Conservation (phyloP, 2,113 vertebrate genomes). For the Heterotilapia buettikoferi region DNA sequence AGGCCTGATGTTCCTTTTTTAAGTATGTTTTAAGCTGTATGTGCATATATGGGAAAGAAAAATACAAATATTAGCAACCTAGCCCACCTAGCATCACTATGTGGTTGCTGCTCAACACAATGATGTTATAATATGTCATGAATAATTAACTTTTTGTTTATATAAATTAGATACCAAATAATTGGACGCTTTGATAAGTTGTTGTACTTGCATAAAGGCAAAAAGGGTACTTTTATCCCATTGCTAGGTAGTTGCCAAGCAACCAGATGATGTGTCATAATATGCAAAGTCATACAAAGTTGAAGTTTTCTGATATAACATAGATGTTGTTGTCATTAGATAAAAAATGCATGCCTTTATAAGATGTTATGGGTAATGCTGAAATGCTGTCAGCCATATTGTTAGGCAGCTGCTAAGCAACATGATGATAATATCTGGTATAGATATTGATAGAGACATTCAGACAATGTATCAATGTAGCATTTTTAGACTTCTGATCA, state of each 20-base stretch:
- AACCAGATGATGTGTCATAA: neutral
- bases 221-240: neutral
- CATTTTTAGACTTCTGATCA: neutral
- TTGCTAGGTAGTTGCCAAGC: neutral
- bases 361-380: neutral
- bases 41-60: rapidly evolving
- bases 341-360: neutral
- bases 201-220: neutral
- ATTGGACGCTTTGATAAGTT: neutral
- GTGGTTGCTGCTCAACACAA: neutral
- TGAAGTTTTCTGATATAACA: neutral
- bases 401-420: neutral
- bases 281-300: neutral
- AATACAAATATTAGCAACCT: neutral
- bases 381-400: neutral
- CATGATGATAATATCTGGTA: neutral
- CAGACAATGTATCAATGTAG: neutral
- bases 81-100: neutral
- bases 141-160: neutral
- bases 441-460: neutral
- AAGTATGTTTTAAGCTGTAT: neutral
- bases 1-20: neutral
- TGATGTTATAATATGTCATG: neutral
- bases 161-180: neutral
- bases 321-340: neutral